Base-by-base conservation (phyloP, 1,140 invertebrate species). In the Coelopa frigida region DNA sequence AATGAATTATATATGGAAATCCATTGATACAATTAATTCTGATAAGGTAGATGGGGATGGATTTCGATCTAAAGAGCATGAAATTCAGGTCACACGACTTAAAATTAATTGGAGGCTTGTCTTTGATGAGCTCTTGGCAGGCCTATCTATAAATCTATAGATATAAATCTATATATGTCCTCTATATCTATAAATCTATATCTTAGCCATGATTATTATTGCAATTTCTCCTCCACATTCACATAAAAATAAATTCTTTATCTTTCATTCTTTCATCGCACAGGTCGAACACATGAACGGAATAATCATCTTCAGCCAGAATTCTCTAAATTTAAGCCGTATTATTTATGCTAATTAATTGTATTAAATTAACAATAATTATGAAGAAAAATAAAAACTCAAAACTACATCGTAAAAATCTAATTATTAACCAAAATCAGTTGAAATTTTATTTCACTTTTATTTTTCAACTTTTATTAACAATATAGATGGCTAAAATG, bases 281-380 rank as follows among this genome's bases (percentile, higher is more conserved):
- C 52, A 61, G 64, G 48, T 64, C 61, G 44, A 59, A 64, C 41
- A 64, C 61, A 64, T 64, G 61, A 64, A 64, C 57, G 52, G 44
- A 52, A 37, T 35, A 26, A 22, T 32, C 8, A 38, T 17, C 33
- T n/a, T 17, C 43, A 44, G 36, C 32, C 41, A 29, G 23, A n/a
- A 44, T 35, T 33, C 32, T 63, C 60, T 63, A 57, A 62, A 61
- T 57, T 60, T 61, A 63, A 63, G 60, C 54, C 61, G 51, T 63
- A 63, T 61, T 56, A 62, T 54, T 60, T 63, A 54, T 44, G 17
- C 24, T 15, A 10, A 17, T 35, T 1, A 41, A 15, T 12, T n/a
- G 33, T 21, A 31, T 29, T 18, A 39, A 11, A 44, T 39, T 36
- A 26, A 32, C 44, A 46, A 51, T 39, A 23, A 47, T 14, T 32